These are phyloP conservation scores for Muntiacus reevesi DNA, from an alignment of 2,113 vertebrate genomes.

Conservation along the genomic window DNA sequence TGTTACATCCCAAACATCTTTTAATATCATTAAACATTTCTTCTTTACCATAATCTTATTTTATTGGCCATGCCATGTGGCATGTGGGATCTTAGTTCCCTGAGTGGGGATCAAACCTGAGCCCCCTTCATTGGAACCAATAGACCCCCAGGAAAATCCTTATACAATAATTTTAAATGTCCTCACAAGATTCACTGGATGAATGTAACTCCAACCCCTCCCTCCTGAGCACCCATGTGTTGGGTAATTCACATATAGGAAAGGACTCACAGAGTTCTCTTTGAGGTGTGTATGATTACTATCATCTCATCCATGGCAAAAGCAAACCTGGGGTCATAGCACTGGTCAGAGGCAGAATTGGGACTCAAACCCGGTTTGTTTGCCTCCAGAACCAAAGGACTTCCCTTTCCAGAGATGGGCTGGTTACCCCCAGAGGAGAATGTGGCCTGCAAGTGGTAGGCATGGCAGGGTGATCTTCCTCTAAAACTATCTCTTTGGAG, in stretches of 20 bases:
- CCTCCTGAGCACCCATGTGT: not conserved
- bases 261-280: not conserved
- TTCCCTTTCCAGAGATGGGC: not conserved
- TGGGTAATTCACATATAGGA: not conserved
- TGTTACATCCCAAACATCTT: not conserved
- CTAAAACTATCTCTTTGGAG: not conserved
- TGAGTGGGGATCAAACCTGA: not conserved
- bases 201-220: not conserved
- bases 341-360: not conserved
- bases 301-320: not conserved
- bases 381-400: not conserved
- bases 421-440: not conserved
- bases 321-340: not conserved
- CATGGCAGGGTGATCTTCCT: not conserved
- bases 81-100: not conserved
- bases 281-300: not conserved
- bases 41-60: not conserved
- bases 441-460: fast-evolving
- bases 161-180: not conserved
- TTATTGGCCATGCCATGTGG: not conserved
- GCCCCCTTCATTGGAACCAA: not conserved
- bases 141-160: not conserved
- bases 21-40: not conserved
- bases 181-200: not conserved
- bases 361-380: not conserved